A percentile compares a stretch with the other conserved stretches of the same genome.
These are phyloP conservation scores for Corydoras sp. DNA, from an alignment of 2,113 vertebrate genomes.

Conservation along the genomic window DNA sequence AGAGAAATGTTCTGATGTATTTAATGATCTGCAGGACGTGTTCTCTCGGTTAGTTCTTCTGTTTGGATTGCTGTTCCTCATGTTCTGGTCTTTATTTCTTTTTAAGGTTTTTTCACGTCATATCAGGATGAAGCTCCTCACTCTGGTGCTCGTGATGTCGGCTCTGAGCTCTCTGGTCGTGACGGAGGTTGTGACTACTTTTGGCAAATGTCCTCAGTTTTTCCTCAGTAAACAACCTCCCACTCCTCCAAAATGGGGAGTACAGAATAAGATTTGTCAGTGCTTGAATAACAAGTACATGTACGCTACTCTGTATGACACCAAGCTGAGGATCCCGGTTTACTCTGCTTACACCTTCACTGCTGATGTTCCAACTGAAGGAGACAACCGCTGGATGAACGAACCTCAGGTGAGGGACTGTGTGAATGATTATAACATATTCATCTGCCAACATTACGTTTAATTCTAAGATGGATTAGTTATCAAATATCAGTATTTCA, in stretches of 20 bases:
- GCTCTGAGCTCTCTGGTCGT: neutral
- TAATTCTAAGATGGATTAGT: too few species aligned
- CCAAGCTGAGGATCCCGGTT: neutral
- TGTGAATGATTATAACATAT: neutral
- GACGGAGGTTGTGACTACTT: neutral
- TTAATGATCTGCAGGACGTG: too few species aligned
- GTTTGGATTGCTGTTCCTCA: too few species aligned
- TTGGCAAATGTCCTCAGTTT: neutral
- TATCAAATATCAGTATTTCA: too few species aligned
- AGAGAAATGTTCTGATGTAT: too few species aligned
- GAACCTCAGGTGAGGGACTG: slow-evolving; percentile 19
- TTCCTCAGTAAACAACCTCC: neutral
- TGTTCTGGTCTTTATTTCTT: neutral
- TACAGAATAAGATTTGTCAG: slow-evolving; percentile 8
- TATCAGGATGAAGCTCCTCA: slow-evolving; percentile 12
- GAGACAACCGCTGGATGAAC: neutral
- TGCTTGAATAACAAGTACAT: neutral
- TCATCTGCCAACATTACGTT: too few species aligned
- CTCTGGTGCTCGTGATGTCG: neutral
- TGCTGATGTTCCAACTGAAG: fast-evolving
- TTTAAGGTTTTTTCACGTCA: too few species aligned
- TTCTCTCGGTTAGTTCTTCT: too few species aligned
- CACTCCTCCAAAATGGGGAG: neutral
- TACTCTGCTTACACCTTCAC: slow-evolving; percentile 5
- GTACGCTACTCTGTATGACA: slow-evolving; percentile 6